These are phyloP conservation scores for Agrochola litura DNA, from an alignment of 2,888 invertebrate genomes.

Conservation along the genomic window DNA sequence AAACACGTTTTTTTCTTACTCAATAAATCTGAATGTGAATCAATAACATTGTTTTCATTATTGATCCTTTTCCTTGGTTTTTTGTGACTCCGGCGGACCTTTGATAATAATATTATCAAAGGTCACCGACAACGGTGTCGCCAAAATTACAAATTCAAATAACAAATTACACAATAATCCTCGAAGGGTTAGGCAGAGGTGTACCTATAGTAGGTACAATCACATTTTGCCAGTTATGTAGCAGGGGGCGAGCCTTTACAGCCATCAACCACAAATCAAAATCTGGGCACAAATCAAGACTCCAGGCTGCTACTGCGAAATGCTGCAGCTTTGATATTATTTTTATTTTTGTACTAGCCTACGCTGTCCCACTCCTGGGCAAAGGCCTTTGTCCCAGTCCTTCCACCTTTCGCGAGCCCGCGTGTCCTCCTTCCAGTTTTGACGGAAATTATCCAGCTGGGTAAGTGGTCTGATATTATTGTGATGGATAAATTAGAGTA, in stretches of 20 bases:
- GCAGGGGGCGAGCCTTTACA: too few species aligned
- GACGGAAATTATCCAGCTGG: too few species aligned
- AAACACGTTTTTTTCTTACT: not conserved
- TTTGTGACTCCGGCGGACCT: not conserved
- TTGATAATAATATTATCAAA: not conserved
- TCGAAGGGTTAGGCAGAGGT: not conserved
- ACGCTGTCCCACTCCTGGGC: too few species aligned
- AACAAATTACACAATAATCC: not conserved
- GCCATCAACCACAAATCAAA: not conserved
- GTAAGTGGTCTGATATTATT: too few species aligned
- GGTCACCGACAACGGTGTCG: too few species aligned
- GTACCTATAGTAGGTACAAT: too few species aligned
- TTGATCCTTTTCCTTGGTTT: not conserved
- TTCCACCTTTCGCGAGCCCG: too few species aligned
- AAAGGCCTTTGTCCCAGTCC: too few species aligned
- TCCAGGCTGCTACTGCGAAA: not conserved
- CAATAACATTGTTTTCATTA: not conserved
- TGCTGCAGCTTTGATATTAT: not conserved
- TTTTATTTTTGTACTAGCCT: too few species aligned
- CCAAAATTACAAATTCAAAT: too few species aligned
- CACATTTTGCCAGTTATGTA: not conserved
- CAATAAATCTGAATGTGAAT: conserved; percentile 26
- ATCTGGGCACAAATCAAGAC: too few species aligned
- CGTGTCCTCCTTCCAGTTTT: too few species aligned
- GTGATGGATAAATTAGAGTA: not conserved